A percentile compares a stretch with the other conserved stretches of the same genome.
Conservation (phyloP, 1,140 invertebrate species). For the Phortica variegata region DNA sequence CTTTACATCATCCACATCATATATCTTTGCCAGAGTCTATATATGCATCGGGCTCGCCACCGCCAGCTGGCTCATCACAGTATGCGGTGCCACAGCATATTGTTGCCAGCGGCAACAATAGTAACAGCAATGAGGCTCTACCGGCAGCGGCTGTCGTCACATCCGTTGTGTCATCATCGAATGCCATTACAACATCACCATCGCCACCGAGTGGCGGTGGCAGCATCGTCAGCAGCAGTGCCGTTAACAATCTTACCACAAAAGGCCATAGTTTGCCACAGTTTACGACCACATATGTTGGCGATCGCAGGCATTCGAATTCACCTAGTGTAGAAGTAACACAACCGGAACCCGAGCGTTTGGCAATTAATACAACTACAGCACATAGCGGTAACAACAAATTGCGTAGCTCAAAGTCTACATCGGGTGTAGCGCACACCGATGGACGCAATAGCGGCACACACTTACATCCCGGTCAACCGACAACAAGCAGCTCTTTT, state of each 20-base stretch:
- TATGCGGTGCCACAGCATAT: conserved; percentile 47
- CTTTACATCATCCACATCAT: conserved; percentile 49
- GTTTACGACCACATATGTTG: conserved; percentile 37
- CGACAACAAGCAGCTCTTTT: conserved; percentile 40
- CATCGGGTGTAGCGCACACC: conserved; percentile 15
- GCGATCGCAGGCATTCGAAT: conserved; percentile 26
- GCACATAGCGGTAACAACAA: conserved; percentile 20
- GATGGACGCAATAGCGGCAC: conserved; percentile 16
- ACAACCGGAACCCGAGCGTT: conserved; percentile 7
- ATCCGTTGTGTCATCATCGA: conserved; percentile 12
- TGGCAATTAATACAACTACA: conserved; percentile 17
- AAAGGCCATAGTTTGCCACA: conserved; percentile 13
- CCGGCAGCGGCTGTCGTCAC: conserved; percentile 32
- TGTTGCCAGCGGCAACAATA: conserved; percentile 30
- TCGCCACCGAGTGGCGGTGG: conserved; percentile 26
- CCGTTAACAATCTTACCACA: background rate
- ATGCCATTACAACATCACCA: conserved; percentile 39
- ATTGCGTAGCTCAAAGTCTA: conserved; percentile 42
- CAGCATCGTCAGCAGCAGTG: conserved; percentile 19
- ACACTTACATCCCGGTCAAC: conserved; percentile 39
- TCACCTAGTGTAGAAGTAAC: conserved; percentile 21
- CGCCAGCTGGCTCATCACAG: conserved; percentile 49
- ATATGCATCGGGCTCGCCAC: conserved; percentile 49
- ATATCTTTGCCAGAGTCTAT: conserved; percentile 52
- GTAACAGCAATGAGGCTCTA: conserved; percentile 9